phyloP scores from a whole-genome alignment of 2,797 vertebrate species.

The Tympanoctomys barrerae region DNA sequence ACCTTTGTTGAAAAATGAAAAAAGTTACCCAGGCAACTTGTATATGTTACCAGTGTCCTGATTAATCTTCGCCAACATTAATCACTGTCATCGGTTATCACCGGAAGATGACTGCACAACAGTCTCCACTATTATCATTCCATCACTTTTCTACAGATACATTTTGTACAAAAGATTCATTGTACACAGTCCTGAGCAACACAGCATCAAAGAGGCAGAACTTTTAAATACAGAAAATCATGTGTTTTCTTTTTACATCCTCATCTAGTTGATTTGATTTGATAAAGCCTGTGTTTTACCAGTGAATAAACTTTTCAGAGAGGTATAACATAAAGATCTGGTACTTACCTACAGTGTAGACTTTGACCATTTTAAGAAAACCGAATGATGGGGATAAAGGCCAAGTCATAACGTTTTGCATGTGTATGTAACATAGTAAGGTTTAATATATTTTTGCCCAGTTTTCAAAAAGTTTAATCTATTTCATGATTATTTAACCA shows the following conservation, averaged over 20 bases:
- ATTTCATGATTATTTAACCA: conserved; percentile 11
- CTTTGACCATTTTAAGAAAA: conserved; percentile 42
- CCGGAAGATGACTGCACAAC: conserved; percentile 34
- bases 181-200: conserved; percentile 38
- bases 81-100: conserved; percentile 72
- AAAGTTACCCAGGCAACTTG: conserved; percentile 76
- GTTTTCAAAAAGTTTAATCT: conserved; percentile 15
- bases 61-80: conserved; percentile 72
- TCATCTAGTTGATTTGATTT: conserved; percentile 64
- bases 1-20: conserved; percentile 73
- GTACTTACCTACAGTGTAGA: background rate
- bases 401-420: background rate
- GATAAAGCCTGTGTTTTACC: conserved; percentile 34
- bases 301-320: conserved; percentile 31
- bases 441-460: conserved; percentile 23
- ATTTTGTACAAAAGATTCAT: conserved; percentile 65
- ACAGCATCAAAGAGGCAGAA: background rate
- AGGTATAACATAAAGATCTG: conserved; percentile 35
- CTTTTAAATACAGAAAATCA: conserved; percentile 63
- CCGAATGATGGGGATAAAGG: background rate
- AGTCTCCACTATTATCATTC: conserved; percentile 60
- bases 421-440: conserved; percentile 38
- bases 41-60: conserved; percentile 67
- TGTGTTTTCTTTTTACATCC: conserved; percentile 52
- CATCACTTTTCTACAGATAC: conserved; percentile 63